Evolutionary conservation across 2,113 vertebrate species (phyloP).

Genomic region (Alethe castanea): DNA sequence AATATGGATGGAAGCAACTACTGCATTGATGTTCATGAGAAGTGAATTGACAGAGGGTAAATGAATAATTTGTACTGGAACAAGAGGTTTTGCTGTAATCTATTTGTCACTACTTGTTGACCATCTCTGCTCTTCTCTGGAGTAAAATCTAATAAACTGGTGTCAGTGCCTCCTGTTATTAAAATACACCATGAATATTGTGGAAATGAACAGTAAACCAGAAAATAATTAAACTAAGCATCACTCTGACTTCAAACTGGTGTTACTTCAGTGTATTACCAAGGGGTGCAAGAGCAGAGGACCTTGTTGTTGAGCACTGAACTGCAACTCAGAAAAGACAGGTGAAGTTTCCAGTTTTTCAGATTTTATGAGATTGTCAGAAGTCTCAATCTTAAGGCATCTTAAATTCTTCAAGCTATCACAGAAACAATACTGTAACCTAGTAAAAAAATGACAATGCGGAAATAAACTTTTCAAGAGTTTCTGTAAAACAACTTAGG

Average conservation of each 20-base stretch:
- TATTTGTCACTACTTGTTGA: not conserved
- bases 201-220: not conserved
- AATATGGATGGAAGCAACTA: not conserved
- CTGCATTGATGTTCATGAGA: not conserved
- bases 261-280: not conserved
- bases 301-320: not conserved
- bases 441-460: not conserved
- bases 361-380: not conserved
- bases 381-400: not conserved
- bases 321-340: not conserved
- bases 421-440: not conserved
- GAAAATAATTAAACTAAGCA: not conserved
- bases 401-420: not conserved
- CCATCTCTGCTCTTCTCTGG: not conserved
- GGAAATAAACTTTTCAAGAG: not conserved
- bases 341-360: not conserved
- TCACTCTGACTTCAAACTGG: not conserved
- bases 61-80: not conserved
- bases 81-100: not conserved
- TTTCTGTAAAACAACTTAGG: not conserved
- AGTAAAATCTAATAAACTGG: not conserved
- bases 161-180: not conserved
- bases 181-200: not conserved
- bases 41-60: not conserved
- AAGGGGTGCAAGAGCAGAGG: not conserved